Evolutionary conservation across 2,888 invertebrate genomes (phyloP).

Genomic region (Habrosyne pyritoides): DNA sequence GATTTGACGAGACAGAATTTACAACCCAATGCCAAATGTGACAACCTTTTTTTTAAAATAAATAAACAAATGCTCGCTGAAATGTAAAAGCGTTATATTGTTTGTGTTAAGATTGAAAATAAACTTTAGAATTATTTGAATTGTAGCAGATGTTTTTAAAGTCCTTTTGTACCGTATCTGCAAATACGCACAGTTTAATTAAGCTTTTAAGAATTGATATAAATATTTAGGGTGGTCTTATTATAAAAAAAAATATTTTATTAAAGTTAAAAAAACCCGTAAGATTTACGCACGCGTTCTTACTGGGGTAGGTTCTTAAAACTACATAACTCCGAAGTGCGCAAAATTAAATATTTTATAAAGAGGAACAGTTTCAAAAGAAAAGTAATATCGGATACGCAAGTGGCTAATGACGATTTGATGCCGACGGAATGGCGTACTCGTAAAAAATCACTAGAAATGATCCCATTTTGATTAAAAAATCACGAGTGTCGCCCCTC

Average conservation of each 20-base stretch:
- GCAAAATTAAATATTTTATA: conserved; percentile 73
- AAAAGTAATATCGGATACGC: conserved; percentile 81
- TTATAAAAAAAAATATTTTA: too few relatives aligned
- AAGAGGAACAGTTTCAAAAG: conserved; percentile 73
- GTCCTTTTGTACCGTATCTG: not conserved
- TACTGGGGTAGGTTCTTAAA: conserved; percentile 32
- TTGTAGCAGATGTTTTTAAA: not conserved
- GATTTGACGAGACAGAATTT: conserved; percentile 55
- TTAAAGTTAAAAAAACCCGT: not conserved
- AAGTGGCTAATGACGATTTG: conserved; percentile 81
- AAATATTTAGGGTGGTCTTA: not conserved
- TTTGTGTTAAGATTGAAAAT: not conserved
- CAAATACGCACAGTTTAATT: not conserved
- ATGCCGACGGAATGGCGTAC: conserved; percentile 73
- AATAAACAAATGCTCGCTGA: not conserved
- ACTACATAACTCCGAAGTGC: conserved; percentile 52
- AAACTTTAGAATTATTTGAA: not conserved
- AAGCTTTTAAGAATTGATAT: too few relatives aligned
- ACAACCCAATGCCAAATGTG: conserved; percentile 49
- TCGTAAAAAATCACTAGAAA: conserved; percentile 83
- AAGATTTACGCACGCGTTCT: not conserved
- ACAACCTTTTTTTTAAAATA: conserved; percentile 41
- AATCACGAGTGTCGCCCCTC: conserved; percentile 76
- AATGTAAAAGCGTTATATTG: not conserved
- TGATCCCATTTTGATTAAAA: conserved; percentile 83